Conservation (phyloP, 2,113 vertebrate genomes). For the Grammomys surdaster region DNA sequence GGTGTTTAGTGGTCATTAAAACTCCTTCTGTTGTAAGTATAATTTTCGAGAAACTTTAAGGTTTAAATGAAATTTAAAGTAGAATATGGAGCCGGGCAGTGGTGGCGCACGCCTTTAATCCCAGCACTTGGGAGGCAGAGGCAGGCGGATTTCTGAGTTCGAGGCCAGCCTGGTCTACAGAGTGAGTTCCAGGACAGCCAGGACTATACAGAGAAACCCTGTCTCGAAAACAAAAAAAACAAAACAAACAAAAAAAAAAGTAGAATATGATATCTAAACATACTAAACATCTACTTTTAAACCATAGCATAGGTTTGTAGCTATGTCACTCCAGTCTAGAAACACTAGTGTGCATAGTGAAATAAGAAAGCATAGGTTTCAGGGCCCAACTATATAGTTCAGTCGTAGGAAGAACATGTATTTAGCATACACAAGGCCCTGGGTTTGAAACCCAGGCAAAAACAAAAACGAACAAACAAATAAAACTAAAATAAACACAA, state of each 20-base stretch:
- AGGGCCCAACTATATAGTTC: neutral
- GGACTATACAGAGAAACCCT: too few species aligned
- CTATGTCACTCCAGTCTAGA: neutral
- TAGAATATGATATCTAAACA: slow-evolving; percentile 2
- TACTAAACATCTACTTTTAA: slow-evolving; percentile 19
- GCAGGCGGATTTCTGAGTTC: too few species aligned
- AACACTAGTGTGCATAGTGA: neutral
- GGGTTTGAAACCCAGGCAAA: neutral
- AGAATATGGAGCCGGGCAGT: too few species aligned
- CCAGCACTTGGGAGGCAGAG: too few species aligned
- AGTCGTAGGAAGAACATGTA: neutral
- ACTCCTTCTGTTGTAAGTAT: slow-evolving; percentile 58
- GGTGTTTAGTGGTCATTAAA: slow-evolving; percentile 51
- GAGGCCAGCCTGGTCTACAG: too few species aligned
- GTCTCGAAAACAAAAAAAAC: too few species aligned
- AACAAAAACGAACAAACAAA: neutral
- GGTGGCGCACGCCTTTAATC: too few species aligned
- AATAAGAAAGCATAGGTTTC: neutral
- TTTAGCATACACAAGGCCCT: neutral
- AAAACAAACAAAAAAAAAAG: too few species aligned
- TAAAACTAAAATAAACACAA: too few species aligned
- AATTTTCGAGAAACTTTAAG: slow-evolving; percentile 5
- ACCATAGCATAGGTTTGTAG: slow-evolving; percentile 13
- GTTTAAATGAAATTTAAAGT: slow-evolving; percentile 38
- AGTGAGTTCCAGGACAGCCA: too few species aligned